Base-by-base conservation (phyloP, 2,113 vertebrate species). In the Poeciliopsis retropinna region DNA sequence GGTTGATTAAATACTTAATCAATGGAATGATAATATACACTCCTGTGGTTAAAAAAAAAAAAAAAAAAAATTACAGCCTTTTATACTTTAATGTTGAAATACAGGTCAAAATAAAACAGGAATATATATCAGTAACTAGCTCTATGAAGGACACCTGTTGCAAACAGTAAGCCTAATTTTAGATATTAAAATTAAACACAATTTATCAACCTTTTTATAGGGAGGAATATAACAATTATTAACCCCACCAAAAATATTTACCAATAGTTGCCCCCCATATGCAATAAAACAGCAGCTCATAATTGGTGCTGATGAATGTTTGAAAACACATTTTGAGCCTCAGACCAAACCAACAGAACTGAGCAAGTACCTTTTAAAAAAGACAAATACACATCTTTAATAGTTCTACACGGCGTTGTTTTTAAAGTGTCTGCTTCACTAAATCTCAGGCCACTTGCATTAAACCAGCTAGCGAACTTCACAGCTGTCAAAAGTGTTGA, bases 401-500 rank as follows among this genome's bases (percentile, higher is more conserved):
- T 64, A 3, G 9, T 25, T 34, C 32, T n/a, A 57, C 47, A 8
- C 19, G 34, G 29, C 14, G 9, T 61, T 60, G 31, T n/a, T 4
- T 28, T 11, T 37, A 37, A 3, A 28, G 2, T 15, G 5, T 47
- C 30, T n/a, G 31, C 1, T n/a, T 28, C 31, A 32, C 14, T 75
- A 30, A 25, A 78, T 74, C 64, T 19, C 5, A 67, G 74, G 61
- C 79, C 64, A 80, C 63, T 76, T 72, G 4, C 51, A 65, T 8
- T 67, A 68, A 28, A 71, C 31, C 11, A 70, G 80, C 73, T 80
- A 82, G 67, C 75, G 27, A 79, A 86, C 80, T 82, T 84, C 41
- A 76, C 76, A 80, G 74, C 83, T 87, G 78, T 75, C 74, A 71
- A 75, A 37, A 89, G n/a, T 83, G 74, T 30, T 39, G 22, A 29